These are phyloP conservation scores for Tiliacea aurago DNA, from an alignment of 2,888 invertebrate species.

Conservation along the genomic window DNA sequence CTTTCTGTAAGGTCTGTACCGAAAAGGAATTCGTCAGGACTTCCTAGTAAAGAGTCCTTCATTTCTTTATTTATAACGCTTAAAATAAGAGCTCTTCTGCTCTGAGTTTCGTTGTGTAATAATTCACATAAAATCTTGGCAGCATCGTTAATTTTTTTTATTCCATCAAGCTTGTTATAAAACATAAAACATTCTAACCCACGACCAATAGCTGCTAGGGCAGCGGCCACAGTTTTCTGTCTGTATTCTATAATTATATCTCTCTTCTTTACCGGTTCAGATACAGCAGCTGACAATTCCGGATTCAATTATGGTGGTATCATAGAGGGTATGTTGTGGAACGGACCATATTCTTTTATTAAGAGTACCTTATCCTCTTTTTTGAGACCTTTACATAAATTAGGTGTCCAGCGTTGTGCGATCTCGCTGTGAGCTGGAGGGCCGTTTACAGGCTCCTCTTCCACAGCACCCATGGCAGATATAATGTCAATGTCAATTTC, in stretches of 20 bases:
- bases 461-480: too few species aligned
- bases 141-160: slow-evolving; percentile 4
- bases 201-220: not conserved
- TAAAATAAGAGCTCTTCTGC: slow-evolving; percentile 13
- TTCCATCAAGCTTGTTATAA: too few species aligned
- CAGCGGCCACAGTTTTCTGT: slow-evolving; percentile 16
- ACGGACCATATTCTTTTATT: too few species aligned
- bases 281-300: slow-evolving; percentile 7
- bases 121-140: slow-evolving; percentile 10
- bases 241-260: slow-evolving; percentile 8
- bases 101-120: slow-evolving; percentile 6
- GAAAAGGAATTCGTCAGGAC: not conserved
- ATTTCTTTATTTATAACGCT: slow-evolving; percentile 2
- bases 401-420: too few species aligned
- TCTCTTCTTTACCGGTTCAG: not conserved
- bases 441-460: too few species aligned
- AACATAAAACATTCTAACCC: too few species aligned
- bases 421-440: too few species aligned
- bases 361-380: too few species aligned
- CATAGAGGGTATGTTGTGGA: slow-evolving; percentile 7
- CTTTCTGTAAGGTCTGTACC: not conserved
- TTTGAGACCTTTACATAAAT: too few species aligned
- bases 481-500: too few species aligned
- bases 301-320: slow-evolving; percentile 20
- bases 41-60: slow-evolving; percentile 3